Evolutionary conservation across 2,113 vertebrate genomes (phyloP).

Genomic region (Podarcis muralis): DNA sequence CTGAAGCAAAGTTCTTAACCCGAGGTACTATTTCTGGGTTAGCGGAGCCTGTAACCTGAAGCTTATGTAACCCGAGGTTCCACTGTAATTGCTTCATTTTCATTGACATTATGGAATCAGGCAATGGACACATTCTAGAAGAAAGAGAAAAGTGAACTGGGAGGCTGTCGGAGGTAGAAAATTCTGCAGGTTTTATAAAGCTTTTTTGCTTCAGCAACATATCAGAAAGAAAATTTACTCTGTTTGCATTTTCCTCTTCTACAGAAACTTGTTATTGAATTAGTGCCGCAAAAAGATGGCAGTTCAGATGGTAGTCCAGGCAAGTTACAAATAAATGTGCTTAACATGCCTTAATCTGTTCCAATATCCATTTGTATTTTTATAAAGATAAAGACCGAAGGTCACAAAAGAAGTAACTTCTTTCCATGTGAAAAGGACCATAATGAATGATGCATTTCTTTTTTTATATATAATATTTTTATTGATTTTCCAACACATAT

Average conservation of each 20-base stretch:
- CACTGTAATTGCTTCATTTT: neutral
- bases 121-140: constrained; percentile 49
- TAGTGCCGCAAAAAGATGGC: constrained; percentile 5
- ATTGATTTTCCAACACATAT: no score
- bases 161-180: constrained; percentile 13
- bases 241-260: neutral
- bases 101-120: constrained; percentile 26
- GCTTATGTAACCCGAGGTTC: no score
- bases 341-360: no score
- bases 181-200: constrained; percentile 28
- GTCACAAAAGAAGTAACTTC: no score
- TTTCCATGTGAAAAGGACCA: no score
- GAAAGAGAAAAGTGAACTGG: constrained; percentile 32
- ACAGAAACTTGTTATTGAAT: constrained; percentile 36
- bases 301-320: constrained; percentile 13
- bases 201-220: constrained; percentile 11
- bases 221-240: constrained; percentile 22
- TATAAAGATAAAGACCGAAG: no score
- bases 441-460: no score
- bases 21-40: no score
- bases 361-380: no score
- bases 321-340: neutral
- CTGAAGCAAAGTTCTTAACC: no score
- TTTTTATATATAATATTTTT: no score
- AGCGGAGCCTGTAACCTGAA: no score